A percentile compares a stretch with the other conserved stretches of the same genome.
Conservation (phyloP, 2,113 vertebrate species). For the Glaucidium brasilianum region DNA sequence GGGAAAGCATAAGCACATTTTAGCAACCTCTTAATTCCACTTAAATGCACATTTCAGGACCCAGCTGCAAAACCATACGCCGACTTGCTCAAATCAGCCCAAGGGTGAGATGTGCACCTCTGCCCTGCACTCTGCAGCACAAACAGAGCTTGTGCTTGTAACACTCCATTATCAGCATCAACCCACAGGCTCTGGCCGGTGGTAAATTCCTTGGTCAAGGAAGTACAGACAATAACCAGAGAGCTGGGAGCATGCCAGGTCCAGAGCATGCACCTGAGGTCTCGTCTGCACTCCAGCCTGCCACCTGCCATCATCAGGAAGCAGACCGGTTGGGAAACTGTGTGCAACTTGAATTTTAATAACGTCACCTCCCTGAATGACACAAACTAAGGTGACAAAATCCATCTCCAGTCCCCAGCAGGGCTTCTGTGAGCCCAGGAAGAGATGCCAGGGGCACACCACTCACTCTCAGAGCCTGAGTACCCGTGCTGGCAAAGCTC, state of each 20-base stretch:
- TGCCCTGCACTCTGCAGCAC: neutral
- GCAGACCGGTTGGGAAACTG: neutral
- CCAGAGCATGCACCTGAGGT: neutral
- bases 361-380: accelerated
- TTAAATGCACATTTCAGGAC: neutral
- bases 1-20: neutral
- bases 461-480: accelerated
- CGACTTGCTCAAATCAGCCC: neutral
- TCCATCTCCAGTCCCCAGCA: neutral
- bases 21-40: neutral
- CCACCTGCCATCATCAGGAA: neutral
- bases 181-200: neutral
- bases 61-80: neutral
- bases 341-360: neutral
- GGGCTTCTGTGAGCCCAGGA: neutral
- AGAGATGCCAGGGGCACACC: accelerated
- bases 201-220: neutral
- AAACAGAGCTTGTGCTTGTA: neutral
- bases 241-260: neutral
- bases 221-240: neutral
- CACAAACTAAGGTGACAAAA: neutral
- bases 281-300: neutral
- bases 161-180: neutral
- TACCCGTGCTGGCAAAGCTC: neutral
- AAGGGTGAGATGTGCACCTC: neutral